Percentiles rank a stretch among this genome's conserved stretches.
phyloP scores from a whole-genome alignment of 2,888 invertebrate genomes.

The Drosophila gaucha region DNA sequence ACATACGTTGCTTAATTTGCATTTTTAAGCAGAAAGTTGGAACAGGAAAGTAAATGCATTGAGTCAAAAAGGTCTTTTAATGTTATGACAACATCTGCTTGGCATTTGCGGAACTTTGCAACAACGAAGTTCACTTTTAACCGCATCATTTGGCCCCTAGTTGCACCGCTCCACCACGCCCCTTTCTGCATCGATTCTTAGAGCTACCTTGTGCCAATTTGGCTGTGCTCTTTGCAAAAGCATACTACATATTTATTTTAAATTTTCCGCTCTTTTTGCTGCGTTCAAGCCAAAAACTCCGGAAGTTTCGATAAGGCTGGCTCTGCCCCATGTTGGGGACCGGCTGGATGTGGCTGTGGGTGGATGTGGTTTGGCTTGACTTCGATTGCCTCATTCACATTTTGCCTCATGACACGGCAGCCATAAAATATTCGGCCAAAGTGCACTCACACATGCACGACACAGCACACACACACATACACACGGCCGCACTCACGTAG shows the following conservation, averaged over 20 bases:
- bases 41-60: slow-evolving; percentile 8
- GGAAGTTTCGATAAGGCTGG: slow-evolving; percentile 72
- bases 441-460: slow-evolving; percentile 59
- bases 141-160: slow-evolving; percentile 50
- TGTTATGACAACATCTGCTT: slow-evolving; percentile 27
- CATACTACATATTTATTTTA: slow-evolving; percentile 70
- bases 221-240: slow-evolving; percentile 31
- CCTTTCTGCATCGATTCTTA: slow-evolving; percentile 8
- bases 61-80: slow-evolving; percentile 18
- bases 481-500: slow-evolving; percentile 55
- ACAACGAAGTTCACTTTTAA: slow-evolving; percentile 37
- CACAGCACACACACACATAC: slow-evolving; percentile 9
- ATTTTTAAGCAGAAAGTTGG: slow-evolving; percentile 7
- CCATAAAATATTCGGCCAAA: slow-evolving; percentile 72
- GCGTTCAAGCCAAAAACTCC: slow-evolving; percentile 48
- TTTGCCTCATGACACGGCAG: slow-evolving; percentile 53
- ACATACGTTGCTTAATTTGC: slow-evolving; percentile 1
- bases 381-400: slow-evolving; percentile 44
- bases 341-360: neutral
- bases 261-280: slow-evolving; percentile 65
- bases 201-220: slow-evolving; percentile 38
- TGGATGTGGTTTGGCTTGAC: slow-evolving; percentile 11
- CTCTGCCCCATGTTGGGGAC: slow-evolving; percentile 18
- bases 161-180: neutral
- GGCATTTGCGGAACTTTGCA: slow-evolving; percentile 37